A percentile compares a stretch with the other conserved stretches of the same genome.
Conservation (phyloP, 2,113 vertebrate species). For the Misgurnus mizolepis region DNA sequence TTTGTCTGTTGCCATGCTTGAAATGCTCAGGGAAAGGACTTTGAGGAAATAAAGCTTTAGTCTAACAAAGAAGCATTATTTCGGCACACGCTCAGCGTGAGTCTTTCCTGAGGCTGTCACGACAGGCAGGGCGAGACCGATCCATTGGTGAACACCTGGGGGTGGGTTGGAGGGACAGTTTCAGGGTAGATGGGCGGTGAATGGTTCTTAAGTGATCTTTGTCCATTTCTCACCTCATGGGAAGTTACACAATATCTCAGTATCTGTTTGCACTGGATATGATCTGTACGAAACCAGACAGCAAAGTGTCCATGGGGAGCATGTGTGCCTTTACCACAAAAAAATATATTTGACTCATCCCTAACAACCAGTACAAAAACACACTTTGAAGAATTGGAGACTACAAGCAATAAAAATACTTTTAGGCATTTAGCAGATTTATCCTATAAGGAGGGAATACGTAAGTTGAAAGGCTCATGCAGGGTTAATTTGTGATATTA, state of each 20-base stretch:
- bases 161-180: neutral
- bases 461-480: too few species aligned
- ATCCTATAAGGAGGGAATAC: too few species aligned
- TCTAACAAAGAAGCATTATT: slow-evolving; percentile 27
- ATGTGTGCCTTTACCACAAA: too few species aligned
- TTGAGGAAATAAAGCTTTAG: neutral
- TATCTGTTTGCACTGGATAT: neutral
- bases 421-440: too few species aligned
- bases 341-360: too few species aligned
- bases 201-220: slow-evolving; percentile 31
- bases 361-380: too few species aligned
- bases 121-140: neutral
- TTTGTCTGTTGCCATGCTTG: neutral
- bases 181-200: neutral
- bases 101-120: slow-evolving; percentile 13
- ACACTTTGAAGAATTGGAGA: too few species aligned
- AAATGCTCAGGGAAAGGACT: neutral
- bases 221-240: slow-evolving; percentile 20
- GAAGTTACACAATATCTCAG: neutral
- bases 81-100: neutral
- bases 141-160: neutral
- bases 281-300: slow-evolving; percentile 3
- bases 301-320: too few species aligned
- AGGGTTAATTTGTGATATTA: too few species aligned
- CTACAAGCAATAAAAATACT: too few species aligned